Percentiles rank a stretch among this genome's conserved stretches.
These are phyloP conservation scores for Donacobius atricapilla DNA, from an alignment of 2,113 vertebrate genomes.

Conservation along the genomic window DNA sequence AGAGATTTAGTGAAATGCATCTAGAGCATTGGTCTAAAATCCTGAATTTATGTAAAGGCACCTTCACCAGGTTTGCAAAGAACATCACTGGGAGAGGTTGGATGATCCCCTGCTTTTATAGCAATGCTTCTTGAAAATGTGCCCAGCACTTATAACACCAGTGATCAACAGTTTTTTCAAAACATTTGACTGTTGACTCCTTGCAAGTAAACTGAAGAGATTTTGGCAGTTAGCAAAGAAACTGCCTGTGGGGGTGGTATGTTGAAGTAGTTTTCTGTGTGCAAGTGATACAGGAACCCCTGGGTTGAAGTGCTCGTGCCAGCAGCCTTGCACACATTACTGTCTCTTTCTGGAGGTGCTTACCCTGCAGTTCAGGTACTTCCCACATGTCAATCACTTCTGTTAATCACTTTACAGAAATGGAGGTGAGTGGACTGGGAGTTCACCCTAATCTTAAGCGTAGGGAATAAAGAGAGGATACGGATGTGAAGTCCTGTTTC, in stretches of 20 bases:
- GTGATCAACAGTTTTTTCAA: background rate
- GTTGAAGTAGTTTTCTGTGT: background rate
- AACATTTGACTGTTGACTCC: background rate
- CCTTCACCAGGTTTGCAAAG: background rate
- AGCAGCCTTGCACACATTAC: background rate
- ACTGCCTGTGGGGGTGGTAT: background rate
- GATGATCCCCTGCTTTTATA: background rate
- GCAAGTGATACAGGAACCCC: background rate
- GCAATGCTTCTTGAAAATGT: background rate
- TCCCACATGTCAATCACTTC: rapidly evolving
- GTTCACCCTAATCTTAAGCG: background rate
- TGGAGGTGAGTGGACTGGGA: background rate
- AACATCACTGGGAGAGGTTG: background rate
- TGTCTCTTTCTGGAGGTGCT: background rate
- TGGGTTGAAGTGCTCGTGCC: background rate
- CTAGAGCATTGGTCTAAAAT: background rate
- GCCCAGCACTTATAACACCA: background rate
- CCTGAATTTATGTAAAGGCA: background rate
- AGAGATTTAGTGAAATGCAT: background rate
- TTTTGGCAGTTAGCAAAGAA: background rate
- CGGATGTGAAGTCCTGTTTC: background rate
- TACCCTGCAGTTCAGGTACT: background rate
- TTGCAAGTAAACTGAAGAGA: background rate
- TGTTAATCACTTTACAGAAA: background rate
- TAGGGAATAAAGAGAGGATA: background rate